phyloP scores from a whole-genome alignment of 1,140 invertebrate species.

The Drosophila malerkotliana region DNA sequence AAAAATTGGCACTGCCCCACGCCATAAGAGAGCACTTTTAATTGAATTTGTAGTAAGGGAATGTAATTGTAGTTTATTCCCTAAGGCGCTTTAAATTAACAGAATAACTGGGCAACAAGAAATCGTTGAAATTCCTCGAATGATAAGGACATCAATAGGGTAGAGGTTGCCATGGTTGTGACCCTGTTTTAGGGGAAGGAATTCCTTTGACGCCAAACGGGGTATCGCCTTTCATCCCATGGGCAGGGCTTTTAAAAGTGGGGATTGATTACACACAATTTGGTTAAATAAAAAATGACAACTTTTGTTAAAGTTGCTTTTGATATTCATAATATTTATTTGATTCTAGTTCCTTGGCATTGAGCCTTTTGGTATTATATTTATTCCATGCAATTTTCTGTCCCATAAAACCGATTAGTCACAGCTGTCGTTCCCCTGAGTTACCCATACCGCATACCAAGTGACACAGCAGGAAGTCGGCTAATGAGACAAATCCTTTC shows the following conservation, averaged over 20 bases:
- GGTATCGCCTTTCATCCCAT: background rate
- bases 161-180: background rate
- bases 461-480: constrained; percentile 18
- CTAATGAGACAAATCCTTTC: constrained; percentile 41
- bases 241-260: background rate
- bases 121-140: background rate
- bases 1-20: background rate
- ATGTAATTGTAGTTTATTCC: background rate
- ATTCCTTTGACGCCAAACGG: background rate
- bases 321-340: background rate
- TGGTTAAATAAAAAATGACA: background rate
- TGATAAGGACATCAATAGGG: background rate
- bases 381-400: constrained; percentile 8
- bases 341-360: background rate
- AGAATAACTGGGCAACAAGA: background rate
- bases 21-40: background rate
- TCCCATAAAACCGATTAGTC: constrained; percentile 19
- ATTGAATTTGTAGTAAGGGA: background rate
- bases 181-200: background rate
- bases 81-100: background rate
- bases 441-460: background rate
- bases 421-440: constrained; percentile 7
- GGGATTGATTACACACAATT: constrained; percentile 18
- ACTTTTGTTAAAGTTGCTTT: background rate
- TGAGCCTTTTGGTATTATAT: background rate